Evolutionary conservation across 2,888 invertebrate species (phyloP), one percentile per base, ranked within the genome.

Genomic region (Amiota minor): DNA sequence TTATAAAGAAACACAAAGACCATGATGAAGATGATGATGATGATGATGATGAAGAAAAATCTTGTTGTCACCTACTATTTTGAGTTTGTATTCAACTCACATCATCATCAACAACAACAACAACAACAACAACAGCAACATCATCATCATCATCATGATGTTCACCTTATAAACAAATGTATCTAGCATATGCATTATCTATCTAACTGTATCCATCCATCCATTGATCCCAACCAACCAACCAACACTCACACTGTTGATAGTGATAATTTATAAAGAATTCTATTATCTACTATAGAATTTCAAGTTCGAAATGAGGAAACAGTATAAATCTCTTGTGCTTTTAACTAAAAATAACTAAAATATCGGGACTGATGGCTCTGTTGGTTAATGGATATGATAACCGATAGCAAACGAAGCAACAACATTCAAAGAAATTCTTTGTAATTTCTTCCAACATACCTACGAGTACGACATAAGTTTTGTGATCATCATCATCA

Each of bases 211-310:
- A n/a, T 35, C 23, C 23, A 23, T 23, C 23, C 6, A 35, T 35
- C 35, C 35, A 35, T n/a, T n/a, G n/a, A n/a, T 35, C 6, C 35
- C 35, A 35, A 35, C 2, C 35, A 35, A 35, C 35, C 2, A 2
- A 47, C 56, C 70, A 59, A 69, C 56, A 71, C 59, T n/a, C 71
- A 67, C 23, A 23, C 23, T 70, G 70, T 20, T 56, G 45, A 14
- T 56, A 23, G 23, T 53, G 53, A n/a, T 53, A n/a, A n/a, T 53
- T 12, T 53, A 12, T n/a, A n/a, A n/a, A 12, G n/a, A 12, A 53
- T 53, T 12, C 53, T 53, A 35, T 35, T 35, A 8, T 35, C 35
- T 35, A 35, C 35, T 35, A 35, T 35, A 35, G 35, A 35, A 35
- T 35, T 35, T 35, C 35, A 35, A 35, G 35, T 35, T 35, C 35